These are phyloP conservation scores for Tragelaphus strepsiceros DNA, from an alignment of 2,113 vertebrate genomes.

Conservation along the genomic window DNA sequence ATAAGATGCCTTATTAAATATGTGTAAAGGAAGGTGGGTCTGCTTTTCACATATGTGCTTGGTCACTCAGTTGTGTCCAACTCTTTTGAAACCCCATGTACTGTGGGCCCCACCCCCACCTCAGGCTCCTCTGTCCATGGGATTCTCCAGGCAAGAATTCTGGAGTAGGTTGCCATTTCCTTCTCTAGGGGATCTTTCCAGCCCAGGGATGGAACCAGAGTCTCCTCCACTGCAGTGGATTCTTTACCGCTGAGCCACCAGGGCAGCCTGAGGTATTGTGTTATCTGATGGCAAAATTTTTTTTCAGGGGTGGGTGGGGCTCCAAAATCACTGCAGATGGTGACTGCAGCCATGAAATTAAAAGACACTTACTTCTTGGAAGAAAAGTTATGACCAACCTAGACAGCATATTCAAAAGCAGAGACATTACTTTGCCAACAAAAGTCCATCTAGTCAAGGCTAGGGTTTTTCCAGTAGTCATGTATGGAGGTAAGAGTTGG, in stretches of 20 bases:
- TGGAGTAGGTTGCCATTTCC: background rate
- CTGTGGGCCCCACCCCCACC: background rate
- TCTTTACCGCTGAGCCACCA: background rate
- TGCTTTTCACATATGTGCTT: background rate
- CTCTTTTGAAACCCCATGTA: background rate
- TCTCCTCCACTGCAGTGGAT: background rate
- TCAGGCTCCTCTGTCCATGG: background rate
- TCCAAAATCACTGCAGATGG: background rate
- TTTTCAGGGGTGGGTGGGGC: accelerated
- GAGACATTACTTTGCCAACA: background rate
- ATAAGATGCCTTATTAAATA: background rate
- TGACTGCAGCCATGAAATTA: background rate
- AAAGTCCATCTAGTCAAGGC: background rate
- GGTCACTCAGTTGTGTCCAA: background rate
- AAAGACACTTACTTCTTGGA: background rate
- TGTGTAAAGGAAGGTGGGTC: background rate
- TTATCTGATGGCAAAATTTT: background rate
- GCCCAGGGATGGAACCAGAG: background rate
- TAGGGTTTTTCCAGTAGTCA: background rate
- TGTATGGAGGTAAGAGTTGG: background rate
- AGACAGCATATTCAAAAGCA: background rate
- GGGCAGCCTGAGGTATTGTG: background rate
- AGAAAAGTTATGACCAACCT: background rate
- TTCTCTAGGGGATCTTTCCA: background rate
- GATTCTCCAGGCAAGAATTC: background rate